A percentile compares a stretch with the other conserved stretches of the same genome.
Evolutionary conservation across 2,113 vertebrate genomes (phyloP).

Genomic region (Columba janthina): DNA sequence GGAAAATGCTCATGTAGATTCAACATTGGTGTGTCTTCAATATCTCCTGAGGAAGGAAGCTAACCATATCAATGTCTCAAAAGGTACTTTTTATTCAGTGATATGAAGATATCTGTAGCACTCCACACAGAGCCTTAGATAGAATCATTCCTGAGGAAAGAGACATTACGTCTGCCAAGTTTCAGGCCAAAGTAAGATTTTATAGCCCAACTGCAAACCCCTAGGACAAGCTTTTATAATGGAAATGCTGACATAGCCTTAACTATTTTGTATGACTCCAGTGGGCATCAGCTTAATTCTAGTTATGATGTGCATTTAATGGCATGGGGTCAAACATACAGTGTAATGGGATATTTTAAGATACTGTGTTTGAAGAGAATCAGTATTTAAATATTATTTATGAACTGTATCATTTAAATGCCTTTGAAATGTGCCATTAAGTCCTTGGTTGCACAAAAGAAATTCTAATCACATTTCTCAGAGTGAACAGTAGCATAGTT

Average conservation of each 20-base stretch:
- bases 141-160: constrained; percentile 9
- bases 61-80: not conserved
- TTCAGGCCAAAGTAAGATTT: constrained; percentile 34
- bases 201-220: not conserved
- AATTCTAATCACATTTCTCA: not conserved
- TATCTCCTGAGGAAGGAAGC: not conserved
- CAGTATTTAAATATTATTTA: constrained; percentile 4
- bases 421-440: constrained; percentile 13
- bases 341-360: constrained; percentile 29
- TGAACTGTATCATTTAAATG: constrained; percentile 32
- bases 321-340: not conserved
- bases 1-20: not conserved
- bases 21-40: not conserved
- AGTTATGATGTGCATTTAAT: constrained; percentile 11
- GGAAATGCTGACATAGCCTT: constrained; percentile 26
- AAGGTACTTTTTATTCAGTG: not conserved
- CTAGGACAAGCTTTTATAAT: not conserved
- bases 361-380: constrained; percentile 18
- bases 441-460: not conserved
- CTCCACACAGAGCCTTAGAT: not conserved
- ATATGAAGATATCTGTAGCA: not conserved
- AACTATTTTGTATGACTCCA: not conserved
- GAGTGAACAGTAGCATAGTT: not conserved
- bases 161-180: constrained; percentile 1
- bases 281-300: not conserved